Evolutionary conservation across 1,140 invertebrate genomes (phyloP).

Genomic region (Oppia nitens): DNA sequence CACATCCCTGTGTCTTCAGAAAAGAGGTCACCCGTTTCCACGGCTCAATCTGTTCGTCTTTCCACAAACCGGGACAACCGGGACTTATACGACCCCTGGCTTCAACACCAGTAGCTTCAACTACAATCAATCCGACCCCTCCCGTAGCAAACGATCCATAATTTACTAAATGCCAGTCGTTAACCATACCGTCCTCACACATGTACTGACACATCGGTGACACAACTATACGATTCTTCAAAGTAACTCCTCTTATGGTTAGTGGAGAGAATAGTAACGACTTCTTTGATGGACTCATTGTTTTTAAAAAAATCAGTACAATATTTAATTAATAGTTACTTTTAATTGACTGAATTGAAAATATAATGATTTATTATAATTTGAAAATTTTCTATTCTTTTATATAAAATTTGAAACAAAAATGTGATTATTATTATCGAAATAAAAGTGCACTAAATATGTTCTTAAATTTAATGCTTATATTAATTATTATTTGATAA

Average conservation of each 20-base stretch:
- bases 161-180: not conserved
- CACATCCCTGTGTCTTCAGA: not conserved
- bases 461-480: too few relatives aligned
- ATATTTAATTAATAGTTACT: too few relatives aligned
- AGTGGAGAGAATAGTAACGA: not conserved
- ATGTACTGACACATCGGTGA: not conserved
- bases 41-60: constrained; percentile 1
- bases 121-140: not conserved
- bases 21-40: not conserved
- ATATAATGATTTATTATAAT: too few relatives aligned
- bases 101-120: not conserved
- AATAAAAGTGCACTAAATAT: too few relatives aligned
- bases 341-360: too few relatives aligned
- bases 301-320: too few relatives aligned
- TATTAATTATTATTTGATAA: too few relatives aligned
- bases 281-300: too few relatives aligned
- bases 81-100: not conserved
- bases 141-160: not conserved
- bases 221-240: not conserved
- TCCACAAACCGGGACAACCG: not conserved
- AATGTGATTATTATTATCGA: too few relatives aligned
- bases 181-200: not conserved
- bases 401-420: too few relatives aligned
- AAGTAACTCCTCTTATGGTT: not conserved
- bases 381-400: too few relatives aligned